Evolutionary conservation across 2,113 vertebrate species (phyloP).

Genomic region (Archocentrus centrarchus): DNA sequence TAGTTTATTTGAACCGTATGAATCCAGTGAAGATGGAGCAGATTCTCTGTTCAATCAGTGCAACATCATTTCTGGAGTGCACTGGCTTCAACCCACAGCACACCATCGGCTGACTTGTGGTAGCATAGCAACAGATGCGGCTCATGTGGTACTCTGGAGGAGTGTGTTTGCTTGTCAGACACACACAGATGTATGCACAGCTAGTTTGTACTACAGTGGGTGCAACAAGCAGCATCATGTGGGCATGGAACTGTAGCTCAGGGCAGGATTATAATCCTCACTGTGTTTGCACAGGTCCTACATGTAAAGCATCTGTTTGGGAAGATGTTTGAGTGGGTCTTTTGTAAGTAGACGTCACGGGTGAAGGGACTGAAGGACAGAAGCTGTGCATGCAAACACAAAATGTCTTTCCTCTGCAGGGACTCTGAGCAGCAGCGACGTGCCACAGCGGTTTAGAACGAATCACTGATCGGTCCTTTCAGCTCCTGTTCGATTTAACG

Average conservation of each 20-base stretch:
- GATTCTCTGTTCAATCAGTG: background rate
- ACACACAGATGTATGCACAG: slow-evolving; percentile 13
- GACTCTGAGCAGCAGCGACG: too few species aligned
- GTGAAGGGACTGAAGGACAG: background rate
- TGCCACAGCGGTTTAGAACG: too few species aligned
- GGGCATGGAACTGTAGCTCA: background rate
- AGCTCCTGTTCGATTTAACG: background rate
- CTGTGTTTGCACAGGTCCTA: background rate
- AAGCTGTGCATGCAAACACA: too few species aligned
- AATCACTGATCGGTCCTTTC: background rate
- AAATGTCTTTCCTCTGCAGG: too few species aligned
- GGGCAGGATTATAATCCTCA: background rate
- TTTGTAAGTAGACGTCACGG: background rate
- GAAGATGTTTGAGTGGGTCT: background rate
- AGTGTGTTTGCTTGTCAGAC: slow-evolving; percentile 5
- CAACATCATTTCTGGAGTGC: background rate
- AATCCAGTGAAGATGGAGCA: background rate
- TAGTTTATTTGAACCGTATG: background rate
- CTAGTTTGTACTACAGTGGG: background rate
- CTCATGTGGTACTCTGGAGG: background rate
- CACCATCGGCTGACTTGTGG: slow-evolving; percentile 2
- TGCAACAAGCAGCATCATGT: background rate
- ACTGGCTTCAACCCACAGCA: background rate
- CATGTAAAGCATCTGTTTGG: background rate
- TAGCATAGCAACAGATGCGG: slow-evolving; percentile 53